Conservation (phyloP, 2,797 vertebrate species). For the Enteromius treurensis region DNA sequence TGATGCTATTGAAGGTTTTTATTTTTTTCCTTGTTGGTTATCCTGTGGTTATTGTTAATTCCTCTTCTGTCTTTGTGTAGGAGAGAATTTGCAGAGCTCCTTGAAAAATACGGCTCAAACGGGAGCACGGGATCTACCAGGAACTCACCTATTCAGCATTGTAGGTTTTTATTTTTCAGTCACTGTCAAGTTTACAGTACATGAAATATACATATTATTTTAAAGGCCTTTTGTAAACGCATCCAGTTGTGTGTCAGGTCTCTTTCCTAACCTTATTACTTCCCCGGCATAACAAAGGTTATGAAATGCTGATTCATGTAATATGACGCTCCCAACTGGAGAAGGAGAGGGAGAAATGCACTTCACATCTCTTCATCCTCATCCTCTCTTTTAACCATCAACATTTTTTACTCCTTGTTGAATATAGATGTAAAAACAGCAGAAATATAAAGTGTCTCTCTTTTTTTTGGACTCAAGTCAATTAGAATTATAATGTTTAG, state of each 20-base stretch:
- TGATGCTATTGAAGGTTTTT: constrained; percentile 17
- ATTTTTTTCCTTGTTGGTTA: not conserved
- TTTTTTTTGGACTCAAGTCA: constrained; percentile 17
- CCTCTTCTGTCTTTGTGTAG: constrained; percentile 66
- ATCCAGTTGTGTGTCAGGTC: not conserved
- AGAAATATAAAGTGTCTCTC: not conserved
- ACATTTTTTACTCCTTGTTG: not conserved
- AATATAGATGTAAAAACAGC: not conserved
- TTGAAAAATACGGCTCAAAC: constrained; percentile 89
- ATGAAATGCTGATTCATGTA: constrained; percentile 16
- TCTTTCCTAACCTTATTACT: not conserved
- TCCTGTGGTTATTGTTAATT: constrained; percentile 1
- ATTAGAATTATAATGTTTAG: constrained; percentile 33
- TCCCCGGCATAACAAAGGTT: constrained; percentile 6
- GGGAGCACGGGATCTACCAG: constrained; percentile 84
- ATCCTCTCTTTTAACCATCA: not conserved
- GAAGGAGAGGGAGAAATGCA: not conserved
- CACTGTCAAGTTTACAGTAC: not conserved
- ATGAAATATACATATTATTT: not conserved
- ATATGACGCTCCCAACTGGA: not conserved
- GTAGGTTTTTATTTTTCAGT: constrained; percentile 33
- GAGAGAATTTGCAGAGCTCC: constrained; percentile 87
- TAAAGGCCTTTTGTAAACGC: not conserved
- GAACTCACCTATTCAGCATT: constrained; percentile 83
- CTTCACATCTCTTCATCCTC: not conserved